phyloP scores from a whole-genome alignment of 2,113 vertebrate genomes.

The Cromileptes altivelis region DNA sequence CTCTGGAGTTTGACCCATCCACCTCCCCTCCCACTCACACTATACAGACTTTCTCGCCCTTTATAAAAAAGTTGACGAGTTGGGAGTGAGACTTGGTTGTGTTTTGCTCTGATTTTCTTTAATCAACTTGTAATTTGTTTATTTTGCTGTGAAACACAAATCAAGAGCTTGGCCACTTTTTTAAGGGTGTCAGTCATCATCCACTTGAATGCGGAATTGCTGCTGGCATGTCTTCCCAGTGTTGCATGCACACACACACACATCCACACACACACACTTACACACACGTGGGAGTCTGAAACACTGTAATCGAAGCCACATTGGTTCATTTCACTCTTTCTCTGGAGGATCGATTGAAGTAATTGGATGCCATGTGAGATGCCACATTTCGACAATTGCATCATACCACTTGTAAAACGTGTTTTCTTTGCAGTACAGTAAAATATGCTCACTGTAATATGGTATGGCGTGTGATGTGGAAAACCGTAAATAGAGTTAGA shows the following conservation, averaged over 20 bases:
- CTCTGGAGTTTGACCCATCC: too few relatives aligned
- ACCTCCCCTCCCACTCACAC: too few relatives aligned
- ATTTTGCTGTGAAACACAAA: slow-evolving; percentile 1
- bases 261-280: slow-evolving; percentile 12
- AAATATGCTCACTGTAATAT: slow-evolving; percentile 32
- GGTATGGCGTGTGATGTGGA: slow-evolving; percentile 11
- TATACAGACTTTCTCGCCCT: too few relatives aligned
- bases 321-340: slow-evolving; percentile 58
- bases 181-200: slow-evolving; percentile 22
- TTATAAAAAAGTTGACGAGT: too few relatives aligned
- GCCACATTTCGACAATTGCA: slow-evolving; percentile 50
- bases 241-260: slow-evolving; percentile 14
- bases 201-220: slow-evolving; percentile 39
- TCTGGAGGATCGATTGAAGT: slow-evolving; percentile 47
- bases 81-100: background rate
- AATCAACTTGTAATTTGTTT: slow-evolving; percentile 9
- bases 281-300: slow-evolving; percentile 6
- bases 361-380: slow-evolving; percentile 57
- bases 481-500: slow-evolving; percentile 37
- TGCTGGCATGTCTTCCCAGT: slow-evolving; percentile 32
- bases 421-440: slow-evolving; percentile 44
- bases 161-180: slow-evolving; percentile 32
- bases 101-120: slow-evolving; percentile 28
- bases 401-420: slow-evolving; percentile 18
- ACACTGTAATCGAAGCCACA: slow-evolving; percentile 67